Evolutionary conservation across 2,113 vertebrate species (phyloP), one percentile per base, ranked within the genome.

Genomic region (Ifrita kowaldi): DNA sequence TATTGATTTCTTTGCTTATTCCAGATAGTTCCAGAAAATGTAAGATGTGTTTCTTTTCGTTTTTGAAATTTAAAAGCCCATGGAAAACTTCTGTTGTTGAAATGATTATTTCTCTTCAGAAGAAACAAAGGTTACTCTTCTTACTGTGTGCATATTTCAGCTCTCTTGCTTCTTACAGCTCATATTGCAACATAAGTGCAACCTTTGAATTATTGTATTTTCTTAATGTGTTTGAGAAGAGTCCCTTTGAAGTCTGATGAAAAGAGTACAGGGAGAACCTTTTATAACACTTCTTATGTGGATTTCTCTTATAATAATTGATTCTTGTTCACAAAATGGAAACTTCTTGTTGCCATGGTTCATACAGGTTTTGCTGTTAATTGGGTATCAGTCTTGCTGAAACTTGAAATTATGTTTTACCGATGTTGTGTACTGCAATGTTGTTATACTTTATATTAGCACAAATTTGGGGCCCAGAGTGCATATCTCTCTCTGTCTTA

Each of bases 221-320:
- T 94, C 71, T 71, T 91, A 92, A 93, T 65, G 14, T 7, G 6
- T 50, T 73, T 87, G 46, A 90, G 62, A 87, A 56, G 46, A 73
- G 16, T 86, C 10, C 5, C 59, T 96, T 96, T 96, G 91, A 96
- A 94, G 87, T 87, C 16, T 74, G 84, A 94, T 89, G 26, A 93
- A 91, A 95, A 91, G 67, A 80, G 42, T 57, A 41, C 37, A 83
- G 21, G 27, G 32, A 93, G 35, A 83, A 74, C 7, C 1, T 88
- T 79, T 91, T 67, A 59, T n/a, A 41, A 65, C 87, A 64, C 77
- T 91, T 95, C 81, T 88, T 47, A 24, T 35, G 77, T 59, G 84
- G 55, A 67, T 80, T 80, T 87, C 35, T 87, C 30, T 76, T 71
- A 82, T 64, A 76, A 50, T 96, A 96, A 94, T 76, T 91, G 65